A percentile compares a stretch with the other conserved stretches of the same genome.
phyloP scores from a whole-genome alignment of 2,113 vertebrate genomes.

The Lasiurus borealis region DNA sequence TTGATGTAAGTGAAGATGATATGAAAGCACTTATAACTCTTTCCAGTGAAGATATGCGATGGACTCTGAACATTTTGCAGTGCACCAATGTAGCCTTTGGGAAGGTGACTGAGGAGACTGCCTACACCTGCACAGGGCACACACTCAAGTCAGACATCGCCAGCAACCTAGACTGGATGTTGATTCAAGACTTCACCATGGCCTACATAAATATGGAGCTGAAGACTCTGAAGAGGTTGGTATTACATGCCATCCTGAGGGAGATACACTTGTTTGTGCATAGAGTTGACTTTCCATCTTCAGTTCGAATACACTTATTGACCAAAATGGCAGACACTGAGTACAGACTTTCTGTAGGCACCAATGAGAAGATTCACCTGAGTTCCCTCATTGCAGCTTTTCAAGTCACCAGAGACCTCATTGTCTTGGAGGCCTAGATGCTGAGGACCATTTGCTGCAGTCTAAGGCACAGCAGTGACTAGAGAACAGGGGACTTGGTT shows the following conservation, averaged over 20 bases:
- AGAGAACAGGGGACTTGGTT: not conserved
- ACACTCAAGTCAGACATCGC: conserved; percentile 96
- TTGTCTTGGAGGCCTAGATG: conserved; percentile 91
- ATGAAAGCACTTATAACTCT: conserved; percentile 97
- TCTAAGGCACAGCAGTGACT: not conserved
- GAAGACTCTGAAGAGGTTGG: conserved; percentile 97
- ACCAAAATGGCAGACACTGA: conserved; percentile 96
- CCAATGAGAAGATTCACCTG: conserved; percentile 97
- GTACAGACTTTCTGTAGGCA: conserved; percentile 95
- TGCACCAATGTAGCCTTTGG: conserved; percentile 93
- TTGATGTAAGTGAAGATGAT: conserved; percentile 93
- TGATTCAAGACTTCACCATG: conserved; percentile 95
- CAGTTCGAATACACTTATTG: conserved; percentile 93
- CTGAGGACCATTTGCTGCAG: fast-evolving
- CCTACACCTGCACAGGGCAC: conserved; percentile 97
- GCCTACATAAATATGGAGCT: conserved; percentile 94
- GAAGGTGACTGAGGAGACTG: conserved; percentile 94
- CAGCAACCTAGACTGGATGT: conserved; percentile 98
- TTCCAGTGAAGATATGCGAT: conserved; percentile 96
- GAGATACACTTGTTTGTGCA: conserved; percentile 96
- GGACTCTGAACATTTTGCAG: conserved; percentile 97
- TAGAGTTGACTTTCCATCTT: conserved; percentile 96
- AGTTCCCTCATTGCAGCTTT: conserved; percentile 97
- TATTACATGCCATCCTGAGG: conserved; percentile 96
- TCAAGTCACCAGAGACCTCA: conserved; percentile 95